Evolutionary conservation across 2,113 vertebrate genomes (phyloP).

Genomic region (Crotalus tigris): DNA sequence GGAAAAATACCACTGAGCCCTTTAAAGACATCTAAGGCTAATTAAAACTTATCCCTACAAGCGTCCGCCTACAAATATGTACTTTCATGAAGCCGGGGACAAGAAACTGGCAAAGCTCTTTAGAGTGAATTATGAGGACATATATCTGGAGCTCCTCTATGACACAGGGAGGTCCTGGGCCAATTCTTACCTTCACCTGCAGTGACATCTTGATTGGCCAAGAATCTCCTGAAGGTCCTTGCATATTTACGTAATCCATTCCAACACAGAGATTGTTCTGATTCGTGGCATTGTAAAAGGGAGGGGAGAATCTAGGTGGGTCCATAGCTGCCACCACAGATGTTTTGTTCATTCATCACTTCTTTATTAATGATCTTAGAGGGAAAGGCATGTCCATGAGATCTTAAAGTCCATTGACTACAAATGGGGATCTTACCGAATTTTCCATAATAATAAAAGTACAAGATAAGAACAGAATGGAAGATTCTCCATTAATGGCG

Average conservation of each 20-base stretch:
- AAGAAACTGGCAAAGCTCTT: neutral
- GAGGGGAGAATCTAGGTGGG: neutral
- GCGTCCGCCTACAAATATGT: neutral
- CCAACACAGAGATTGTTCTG: neutral
- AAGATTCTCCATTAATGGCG: neutral
- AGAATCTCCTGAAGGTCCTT: neutral
- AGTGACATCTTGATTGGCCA: neutral
- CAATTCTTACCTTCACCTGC: neutral
- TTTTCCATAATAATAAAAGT: neutral
- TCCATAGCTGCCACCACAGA: neutral
- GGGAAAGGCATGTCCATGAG: neutral
- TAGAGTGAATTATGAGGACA: neutral
- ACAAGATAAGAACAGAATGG: neutral
- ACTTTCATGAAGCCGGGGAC: neutral
- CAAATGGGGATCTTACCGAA: neutral
- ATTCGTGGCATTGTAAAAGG: neutral
- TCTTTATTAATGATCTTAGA: neutral
- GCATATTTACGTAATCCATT: neutral
- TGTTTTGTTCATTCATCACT: neutral
- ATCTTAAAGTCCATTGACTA: neutral
- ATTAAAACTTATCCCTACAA: neutral
- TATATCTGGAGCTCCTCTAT: neutral
- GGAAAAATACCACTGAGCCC: neutral
- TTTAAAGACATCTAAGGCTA: neutral
- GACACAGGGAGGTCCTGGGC: neutral